Conservation (phyloP, 2,113 vertebrate genomes). For the Natator depressus region DNA sequence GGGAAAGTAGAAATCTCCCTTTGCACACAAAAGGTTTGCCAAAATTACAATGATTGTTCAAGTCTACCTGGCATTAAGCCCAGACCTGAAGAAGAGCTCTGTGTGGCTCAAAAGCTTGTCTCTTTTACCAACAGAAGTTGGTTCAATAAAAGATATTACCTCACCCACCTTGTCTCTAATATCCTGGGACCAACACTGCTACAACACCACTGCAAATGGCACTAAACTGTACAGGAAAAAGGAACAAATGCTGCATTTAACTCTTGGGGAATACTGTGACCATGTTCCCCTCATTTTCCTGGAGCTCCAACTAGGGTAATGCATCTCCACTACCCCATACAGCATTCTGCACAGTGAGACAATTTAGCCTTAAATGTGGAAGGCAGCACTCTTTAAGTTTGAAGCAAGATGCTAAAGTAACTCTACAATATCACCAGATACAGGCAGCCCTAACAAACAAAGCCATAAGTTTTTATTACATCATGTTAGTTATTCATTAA, state of each 20-base stretch:
- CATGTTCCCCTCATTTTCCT: not conserved
- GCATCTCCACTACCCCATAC: not conserved
- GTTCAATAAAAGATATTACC: too few species aligned
- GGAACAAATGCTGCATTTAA: not conserved
- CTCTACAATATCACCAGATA: not conserved
- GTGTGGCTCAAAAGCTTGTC: too few species aligned
- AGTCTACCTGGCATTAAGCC: not conserved
- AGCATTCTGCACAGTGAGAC: not conserved
- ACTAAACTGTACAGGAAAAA: too few species aligned
- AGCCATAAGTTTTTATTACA: not conserved
- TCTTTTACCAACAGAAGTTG: too few species aligned
- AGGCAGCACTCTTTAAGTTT: not conserved
- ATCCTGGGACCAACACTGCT: too few species aligned
- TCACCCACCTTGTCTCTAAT: too few species aligned
- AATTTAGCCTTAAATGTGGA: not conserved
- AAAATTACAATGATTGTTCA: constrained; percentile 32
- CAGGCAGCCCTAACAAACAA: not conserved
- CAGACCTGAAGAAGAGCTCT: too few species aligned
- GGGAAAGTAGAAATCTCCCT: not conserved
- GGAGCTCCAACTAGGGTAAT: not conserved
- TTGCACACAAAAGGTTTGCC: not conserved
- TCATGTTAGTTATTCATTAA: not conserved
- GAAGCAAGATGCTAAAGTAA: not conserved
- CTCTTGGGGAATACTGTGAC: not conserved
- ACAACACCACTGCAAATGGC: too few species aligned